Evolutionary conservation across 2,888 invertebrate species (phyloP).

Genomic region (Agonopterix alstromeriana): DNA sequence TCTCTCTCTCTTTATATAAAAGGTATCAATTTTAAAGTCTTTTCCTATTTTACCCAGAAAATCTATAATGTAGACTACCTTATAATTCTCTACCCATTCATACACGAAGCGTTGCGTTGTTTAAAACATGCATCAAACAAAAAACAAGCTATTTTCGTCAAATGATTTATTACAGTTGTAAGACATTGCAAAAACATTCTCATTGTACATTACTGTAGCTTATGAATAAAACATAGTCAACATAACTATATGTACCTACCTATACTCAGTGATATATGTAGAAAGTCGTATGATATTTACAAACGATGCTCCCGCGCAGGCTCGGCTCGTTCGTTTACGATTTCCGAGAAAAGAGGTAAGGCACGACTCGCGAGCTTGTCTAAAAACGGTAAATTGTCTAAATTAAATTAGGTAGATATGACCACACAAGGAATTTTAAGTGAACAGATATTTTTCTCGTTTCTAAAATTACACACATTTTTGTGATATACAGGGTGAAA

Average conservation of each 20-base stretch:
- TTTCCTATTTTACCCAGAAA: too few relatives aligned
- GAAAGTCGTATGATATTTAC: conserved; percentile 40
- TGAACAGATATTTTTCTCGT: too few relatives aligned
- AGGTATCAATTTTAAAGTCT: too few relatives aligned
- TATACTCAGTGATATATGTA: conserved; percentile 24
- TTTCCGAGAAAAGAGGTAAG: conserved; percentile 50
- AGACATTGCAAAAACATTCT: conserved; percentile 26
- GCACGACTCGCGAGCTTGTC: conserved; percentile 26
- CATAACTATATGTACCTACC: conserved; percentile 14
- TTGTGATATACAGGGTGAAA: too few relatives aligned
- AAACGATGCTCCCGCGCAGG: conserved; percentile 32
- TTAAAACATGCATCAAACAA: neutral
- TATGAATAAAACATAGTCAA: conserved; percentile 44
- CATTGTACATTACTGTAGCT: conserved; percentile 27
- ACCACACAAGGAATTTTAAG: conserved; percentile 13
- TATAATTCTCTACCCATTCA: too few relatives aligned
- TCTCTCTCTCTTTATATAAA: too few relatives aligned
- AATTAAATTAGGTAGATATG: conserved; percentile 54
- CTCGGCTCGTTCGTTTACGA: conserved; percentile 41
- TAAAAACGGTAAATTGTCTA: conserved; percentile 58
- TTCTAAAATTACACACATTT: too few relatives aligned
- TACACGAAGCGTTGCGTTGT: neutral
- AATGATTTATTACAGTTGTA: conserved; percentile 22
- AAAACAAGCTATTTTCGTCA: conserved; percentile 3
- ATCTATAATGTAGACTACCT: too few relatives aligned